Evolutionary conservation across 2,113 vertebrate genomes (phyloP).

Genomic region (Poecile atricapillus): DNA sequence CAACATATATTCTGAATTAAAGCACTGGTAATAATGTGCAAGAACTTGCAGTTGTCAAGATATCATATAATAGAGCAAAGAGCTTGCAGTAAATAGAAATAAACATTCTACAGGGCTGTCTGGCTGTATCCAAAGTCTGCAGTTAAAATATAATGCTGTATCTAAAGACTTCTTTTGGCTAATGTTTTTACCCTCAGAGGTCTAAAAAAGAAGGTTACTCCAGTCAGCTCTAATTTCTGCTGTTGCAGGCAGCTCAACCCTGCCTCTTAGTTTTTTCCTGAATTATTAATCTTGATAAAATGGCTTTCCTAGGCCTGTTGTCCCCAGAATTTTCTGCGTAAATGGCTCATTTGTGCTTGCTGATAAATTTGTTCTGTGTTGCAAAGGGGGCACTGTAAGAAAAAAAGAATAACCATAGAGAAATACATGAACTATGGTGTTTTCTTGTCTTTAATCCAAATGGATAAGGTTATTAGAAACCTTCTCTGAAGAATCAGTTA

Average conservation of each 20-base stretch:
- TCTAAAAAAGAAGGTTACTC: background rate
- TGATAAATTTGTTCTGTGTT: background rate
- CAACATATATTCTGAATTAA: background rate
- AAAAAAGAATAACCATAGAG: background rate
- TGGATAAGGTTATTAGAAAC: background rate
- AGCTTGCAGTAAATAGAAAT: background rate
- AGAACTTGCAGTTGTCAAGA: background rate
- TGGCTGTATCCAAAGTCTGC: background rate
- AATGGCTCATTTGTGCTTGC: background rate
- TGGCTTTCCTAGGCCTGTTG: background rate
- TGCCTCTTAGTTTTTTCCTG: background rate
- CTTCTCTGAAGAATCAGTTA: background rate
- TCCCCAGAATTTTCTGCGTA: background rate
- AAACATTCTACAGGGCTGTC: background rate
- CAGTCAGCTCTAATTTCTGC: background rate
- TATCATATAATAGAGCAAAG: background rate
- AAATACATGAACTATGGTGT: background rate
- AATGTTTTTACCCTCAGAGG: background rate
- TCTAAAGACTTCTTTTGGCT: background rate
- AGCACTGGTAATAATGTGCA: background rate
- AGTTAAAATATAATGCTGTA: background rate
- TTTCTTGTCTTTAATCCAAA: background rate
- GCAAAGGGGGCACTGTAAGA: background rate
- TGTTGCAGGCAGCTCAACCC: background rate
- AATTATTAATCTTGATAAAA: background rate